phyloP scores from a whole-genome alignment of 2,888 invertebrate species.

The Oligia fasciuncula region DNA sequence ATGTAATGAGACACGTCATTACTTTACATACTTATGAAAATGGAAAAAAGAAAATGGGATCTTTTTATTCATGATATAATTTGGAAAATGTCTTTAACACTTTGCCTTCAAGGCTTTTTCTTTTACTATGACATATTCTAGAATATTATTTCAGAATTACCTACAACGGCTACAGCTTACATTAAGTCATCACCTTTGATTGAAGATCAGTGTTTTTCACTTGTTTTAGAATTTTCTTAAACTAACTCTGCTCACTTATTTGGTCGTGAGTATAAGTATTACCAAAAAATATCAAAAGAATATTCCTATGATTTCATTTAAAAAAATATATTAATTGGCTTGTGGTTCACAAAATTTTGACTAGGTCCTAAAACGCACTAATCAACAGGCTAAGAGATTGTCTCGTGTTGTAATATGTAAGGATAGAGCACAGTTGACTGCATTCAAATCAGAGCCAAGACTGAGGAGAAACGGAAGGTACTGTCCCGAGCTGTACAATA shows the following conservation, averaged over 20 bases:
- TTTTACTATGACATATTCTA: not conserved
- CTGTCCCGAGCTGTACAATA: not conserved
- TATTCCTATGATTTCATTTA: not conserved
- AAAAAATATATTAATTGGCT: not conserved
- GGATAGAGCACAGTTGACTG: not conserved
- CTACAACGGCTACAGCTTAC: not conserved
- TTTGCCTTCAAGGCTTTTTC: not conserved
- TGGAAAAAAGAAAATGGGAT: constrained; percentile 14
- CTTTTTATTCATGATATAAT: constrained; percentile 14
- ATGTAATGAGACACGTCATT: constrained; percentile 26
- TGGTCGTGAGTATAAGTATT: not conserved
- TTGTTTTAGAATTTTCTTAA: not conserved
- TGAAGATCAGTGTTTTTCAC: not conserved
- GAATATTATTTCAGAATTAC: not conserved
- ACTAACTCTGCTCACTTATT: not conserved
- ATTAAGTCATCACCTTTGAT: not conserved
- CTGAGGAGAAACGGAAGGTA: not conserved
- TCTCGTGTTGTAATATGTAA: not conserved
- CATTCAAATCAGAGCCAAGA: constrained; percentile 1
- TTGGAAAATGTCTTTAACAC: constrained; percentile 13
- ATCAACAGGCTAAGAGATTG: not conserved
- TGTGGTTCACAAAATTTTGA: not conserved
- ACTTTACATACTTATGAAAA: constrained; percentile 18
- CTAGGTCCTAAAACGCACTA: not conserved
- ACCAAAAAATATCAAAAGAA: not conserved